Evolutionary conservation across 2,113 vertebrate species (phyloP), one percentile per base, ranked within the genome.

Genomic region (Pollachius pollachius): DNA sequence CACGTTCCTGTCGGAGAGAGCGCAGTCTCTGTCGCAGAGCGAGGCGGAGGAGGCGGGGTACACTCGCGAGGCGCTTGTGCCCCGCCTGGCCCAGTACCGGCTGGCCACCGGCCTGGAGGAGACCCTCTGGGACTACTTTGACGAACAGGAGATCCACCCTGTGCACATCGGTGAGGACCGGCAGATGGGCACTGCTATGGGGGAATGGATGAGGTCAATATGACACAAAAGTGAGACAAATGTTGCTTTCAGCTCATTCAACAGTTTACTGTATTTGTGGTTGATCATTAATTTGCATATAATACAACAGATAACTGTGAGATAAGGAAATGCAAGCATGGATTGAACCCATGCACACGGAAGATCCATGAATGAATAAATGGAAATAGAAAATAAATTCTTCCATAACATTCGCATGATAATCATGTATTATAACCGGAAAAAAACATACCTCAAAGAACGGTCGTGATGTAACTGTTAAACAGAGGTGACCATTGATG

Each of bases 111-210:
- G 79, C 0, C 93, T 94, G 0, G 94, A 95, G 0, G 91, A 91
- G 52, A 95, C 94, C 0, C 81, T 97, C 73, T 87, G 95, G 76
- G 95, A 98, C 90, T 99, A 95, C 77, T 99, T 97, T 61, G 95
- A 99, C 48, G 94, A 98, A 71, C 86, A 94, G 52, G 96, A 98
- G 90, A 93, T 98, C 88, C 91, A 95, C 78, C 95, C 94, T 2
- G 87, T 92, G 30, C 79, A 92, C 61, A 94, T 98, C 0, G 95
- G 96, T 98, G 41, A 48, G 41, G 41, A 9, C 41, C 5, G 1
- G 8, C 41, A 48, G 11, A 48, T 48, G 41, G 8, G 41, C 41
- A 13, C 8, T 48, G 11, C 11, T 48, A 48, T 48, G 9, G 12
- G 41, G 41, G 41, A 48, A 48, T 48, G 41, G 41, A 48, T 48